A percentile compares a stretch with the other conserved stretches of the same genome.
Conservation (phyloP, 2,888 invertebrate species). For the Morinoia aosen region DNA sequence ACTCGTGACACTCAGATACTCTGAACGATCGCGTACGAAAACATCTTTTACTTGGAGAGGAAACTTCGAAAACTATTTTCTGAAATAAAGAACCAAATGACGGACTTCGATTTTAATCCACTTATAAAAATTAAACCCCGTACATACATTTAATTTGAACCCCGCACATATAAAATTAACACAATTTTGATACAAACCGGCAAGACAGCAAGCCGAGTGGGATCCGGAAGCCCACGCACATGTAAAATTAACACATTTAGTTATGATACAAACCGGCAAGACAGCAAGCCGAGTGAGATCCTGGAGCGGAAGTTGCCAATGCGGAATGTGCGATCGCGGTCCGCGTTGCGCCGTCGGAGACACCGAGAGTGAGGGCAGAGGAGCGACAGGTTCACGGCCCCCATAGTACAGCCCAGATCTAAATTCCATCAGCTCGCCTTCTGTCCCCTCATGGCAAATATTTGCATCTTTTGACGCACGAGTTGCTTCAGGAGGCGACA, state of each 20-base stretch:
- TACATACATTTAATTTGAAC: neutral
- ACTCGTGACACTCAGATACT: neutral
- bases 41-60: neutral
- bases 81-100: neutral
- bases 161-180: no score
- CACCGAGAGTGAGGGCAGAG: neutral
- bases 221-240: neutral
- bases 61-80: neutral
- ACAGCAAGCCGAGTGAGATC: conserved; percentile 47
- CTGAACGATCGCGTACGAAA: neutral
- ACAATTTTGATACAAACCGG: neutral
- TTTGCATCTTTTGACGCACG: neutral
- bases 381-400: neutral
- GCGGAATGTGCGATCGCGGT: neutral
- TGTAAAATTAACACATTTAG: neutral
- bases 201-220: conserved; percentile 8
- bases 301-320: conserved; percentile 31
- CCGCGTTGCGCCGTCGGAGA: neutral
- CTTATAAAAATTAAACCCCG: neutral
- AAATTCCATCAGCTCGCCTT: neutral
- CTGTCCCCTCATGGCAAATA: neutral
- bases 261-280: neutral
- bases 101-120: neutral
- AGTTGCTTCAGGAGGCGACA: neutral
- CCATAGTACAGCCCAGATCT: neutral